Evolutionary conservation across 2,797 vertebrate genomes (phyloP), one percentile per base, ranked within the genome.

Genomic region (Oreochromis mossambicus): DNA sequence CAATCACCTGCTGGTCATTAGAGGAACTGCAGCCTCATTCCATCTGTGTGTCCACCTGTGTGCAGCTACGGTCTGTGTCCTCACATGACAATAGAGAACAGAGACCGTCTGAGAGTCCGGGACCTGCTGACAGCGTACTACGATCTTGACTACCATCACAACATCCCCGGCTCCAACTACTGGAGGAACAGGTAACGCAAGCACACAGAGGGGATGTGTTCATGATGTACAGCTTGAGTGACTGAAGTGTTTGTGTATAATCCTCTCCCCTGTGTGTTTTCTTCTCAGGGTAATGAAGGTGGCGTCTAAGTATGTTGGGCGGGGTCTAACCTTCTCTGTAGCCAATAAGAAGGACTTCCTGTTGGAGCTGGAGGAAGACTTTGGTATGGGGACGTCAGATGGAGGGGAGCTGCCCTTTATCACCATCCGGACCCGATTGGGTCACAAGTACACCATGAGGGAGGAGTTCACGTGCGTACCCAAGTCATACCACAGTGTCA

Each of bases 401-500:
- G 94, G 92, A 15, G 94, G 91, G 12, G 96, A 95, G 11, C 81
- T 97, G 10, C 97, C 96, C 0, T 89, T 96, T 2, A 87, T 97
- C 83, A 96, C 96, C 0, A 93, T 97, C 85, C 88, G 94, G 54
- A 97, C 95, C 32, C 89, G 86, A 51, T 82, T 92, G 75, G 96
- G 96, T 36, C 92, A 96, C 87, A 97, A 97, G 91, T 97, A 93
- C 93, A 93, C 94, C 86, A 97, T 97, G 97, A 94, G 95, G 3
- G 97, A 97, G 88, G 97, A 97, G 92, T 97, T 97, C 90, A 97
- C 96, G 97, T 97, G 90, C 12, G 97, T 94, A 51, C 29, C 61
- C 14, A 3, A 51, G 21, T 50, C 7, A 13, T 46, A 58, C 13
- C 3, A 70, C 13, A 21, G 34, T 17, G 24, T 32, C 9, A 81